phyloP scores from a whole-genome alignment of 2,797 vertebrate species.

The Acanthurus tractus region DNA sequence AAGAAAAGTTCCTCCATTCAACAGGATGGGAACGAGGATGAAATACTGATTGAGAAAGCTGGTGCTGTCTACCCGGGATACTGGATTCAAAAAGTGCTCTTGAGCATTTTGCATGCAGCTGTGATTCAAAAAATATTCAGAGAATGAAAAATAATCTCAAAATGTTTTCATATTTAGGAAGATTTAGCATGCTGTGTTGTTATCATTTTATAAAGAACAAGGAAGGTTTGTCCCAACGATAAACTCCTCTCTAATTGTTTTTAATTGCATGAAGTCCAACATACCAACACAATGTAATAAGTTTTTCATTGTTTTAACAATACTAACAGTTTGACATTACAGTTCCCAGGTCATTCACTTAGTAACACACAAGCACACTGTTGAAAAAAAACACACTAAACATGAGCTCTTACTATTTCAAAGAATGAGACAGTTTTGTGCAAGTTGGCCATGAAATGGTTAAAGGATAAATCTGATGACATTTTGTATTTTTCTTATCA shows the following conservation, averaged over 20 bases:
- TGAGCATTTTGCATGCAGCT: background rate
- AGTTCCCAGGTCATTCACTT: constrained; percentile 44
- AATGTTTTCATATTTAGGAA: background rate
- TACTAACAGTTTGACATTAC: constrained; percentile 48
- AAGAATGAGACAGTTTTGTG: constrained; percentile 8
- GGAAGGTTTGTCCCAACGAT: background rate
- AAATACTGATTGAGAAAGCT: background rate
- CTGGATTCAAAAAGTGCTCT: background rate
- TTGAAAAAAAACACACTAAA: constrained; percentile 13
- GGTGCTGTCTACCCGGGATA: too few relatives aligned
- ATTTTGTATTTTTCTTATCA: constrained; percentile 13
- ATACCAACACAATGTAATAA: constrained; percentile 29
- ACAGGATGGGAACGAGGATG: background rate
- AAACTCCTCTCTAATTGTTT: constrained; percentile 26
- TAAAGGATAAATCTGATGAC: constrained; percentile 18
- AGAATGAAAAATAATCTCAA: constrained; percentile 1
- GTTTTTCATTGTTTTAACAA: constrained; percentile 37
- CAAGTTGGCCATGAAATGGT: constrained; percentile 22
- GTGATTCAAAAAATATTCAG: background rate
- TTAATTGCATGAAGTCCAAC: constrained; percentile 61
- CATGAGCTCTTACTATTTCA: background rate
- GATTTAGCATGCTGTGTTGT: background rate
- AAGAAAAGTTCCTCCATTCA: constrained; percentile 39
- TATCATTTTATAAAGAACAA: background rate
- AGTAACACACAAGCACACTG: constrained; percentile 35